These are phyloP conservation scores for Xiphophorus hellerii DNA, from an alignment of 2,113 vertebrate species.

Conservation along the genomic window DNA sequence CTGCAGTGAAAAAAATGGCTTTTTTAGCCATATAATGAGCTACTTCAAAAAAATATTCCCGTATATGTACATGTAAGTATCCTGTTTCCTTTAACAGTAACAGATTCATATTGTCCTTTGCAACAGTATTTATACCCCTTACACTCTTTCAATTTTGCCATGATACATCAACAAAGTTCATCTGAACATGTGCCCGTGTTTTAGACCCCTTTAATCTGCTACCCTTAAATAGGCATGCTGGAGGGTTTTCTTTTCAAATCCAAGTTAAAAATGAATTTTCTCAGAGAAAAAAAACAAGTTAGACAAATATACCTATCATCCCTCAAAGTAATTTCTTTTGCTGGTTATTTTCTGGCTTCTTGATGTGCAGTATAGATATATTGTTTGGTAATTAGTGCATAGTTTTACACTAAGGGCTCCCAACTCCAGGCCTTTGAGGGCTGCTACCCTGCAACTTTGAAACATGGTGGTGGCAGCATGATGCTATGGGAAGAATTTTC, in stretches of 20 bases:
- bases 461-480: background rate
- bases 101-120: slow-evolving; percentile 19
- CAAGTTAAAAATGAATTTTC: too few relatives aligned
- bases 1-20: background rate
- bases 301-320: too few relatives aligned
- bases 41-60: slow-evolving; percentile 14
- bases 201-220: too few relatives aligned
- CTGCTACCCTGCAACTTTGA: background rate
- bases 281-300: too few relatives aligned
- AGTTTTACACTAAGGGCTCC: too few relatives aligned
- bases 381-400: too few relatives aligned
- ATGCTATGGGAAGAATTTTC: background rate
- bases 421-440: too few relatives aligned
- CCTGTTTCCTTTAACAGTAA: slow-evolving; percentile 25
- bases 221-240: too few relatives aligned
- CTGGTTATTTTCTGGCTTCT: too few relatives aligned
- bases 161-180: background rate
- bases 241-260: too few relatives aligned
- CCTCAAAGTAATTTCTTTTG: too few relatives aligned
- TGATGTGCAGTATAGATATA: background rate
- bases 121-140: background rate
- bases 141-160: background rate
- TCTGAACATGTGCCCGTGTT: background rate
- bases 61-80: slow-evolving; percentile 33
- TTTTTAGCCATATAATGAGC: slow-evolving; percentile 29